A percentile compares a stretch with the other conserved stretches of the same genome.
Evolutionary conservation across 2,113 vertebrate genomes (phyloP).

Genomic region (Heteronetta atricapilla): DNA sequence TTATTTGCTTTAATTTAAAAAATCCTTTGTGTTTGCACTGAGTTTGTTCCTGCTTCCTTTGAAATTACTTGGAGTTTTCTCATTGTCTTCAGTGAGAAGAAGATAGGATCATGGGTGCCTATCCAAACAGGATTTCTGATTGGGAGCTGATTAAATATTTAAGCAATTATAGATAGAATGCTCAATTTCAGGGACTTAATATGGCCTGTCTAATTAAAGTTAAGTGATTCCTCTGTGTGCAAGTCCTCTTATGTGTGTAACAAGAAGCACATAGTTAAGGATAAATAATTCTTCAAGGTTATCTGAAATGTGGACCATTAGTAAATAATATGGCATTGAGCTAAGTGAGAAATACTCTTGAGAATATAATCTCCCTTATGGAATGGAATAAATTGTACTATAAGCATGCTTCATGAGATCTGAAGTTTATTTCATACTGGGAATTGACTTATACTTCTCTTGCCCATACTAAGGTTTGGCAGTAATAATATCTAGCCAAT

Average conservation of each 20-base stretch:
- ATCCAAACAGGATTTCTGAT: slow-evolving; percentile 60
- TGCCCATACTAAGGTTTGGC: neutral
- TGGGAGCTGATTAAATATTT: slow-evolving; percentile 71
- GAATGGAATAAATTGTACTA: neutral
- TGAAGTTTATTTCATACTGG: neutral
- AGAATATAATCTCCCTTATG: neutral
- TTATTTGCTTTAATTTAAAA: neutral
- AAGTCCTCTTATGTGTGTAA: slow-evolving; percentile 66
- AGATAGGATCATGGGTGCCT: neutral
- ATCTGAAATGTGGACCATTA: slow-evolving; percentile 54
- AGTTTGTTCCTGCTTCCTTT: neutral
- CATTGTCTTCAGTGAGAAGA: neutral
- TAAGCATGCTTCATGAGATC: neutral
- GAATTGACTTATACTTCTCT: neutral
- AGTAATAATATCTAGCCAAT: neutral
- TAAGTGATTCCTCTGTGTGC: slow-evolving; percentile 67
- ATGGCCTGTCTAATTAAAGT: slow-evolving; percentile 67
- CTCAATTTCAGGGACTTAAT: slow-evolving; percentile 68
- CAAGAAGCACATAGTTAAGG: slow-evolving; percentile 56
- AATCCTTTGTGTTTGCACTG: neutral
- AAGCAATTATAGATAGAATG: slow-evolving; percentile 39
- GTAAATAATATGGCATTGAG: slow-evolving; percentile 51
- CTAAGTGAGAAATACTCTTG: slow-evolving; percentile 37
- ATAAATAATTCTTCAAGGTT: slow-evolving; percentile 70
- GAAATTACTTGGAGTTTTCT: neutral